These are phyloP conservation scores for Chrysoperla carnea DNA, from an alignment of 1,140 invertebrate species.

Conservation along the genomic window DNA sequence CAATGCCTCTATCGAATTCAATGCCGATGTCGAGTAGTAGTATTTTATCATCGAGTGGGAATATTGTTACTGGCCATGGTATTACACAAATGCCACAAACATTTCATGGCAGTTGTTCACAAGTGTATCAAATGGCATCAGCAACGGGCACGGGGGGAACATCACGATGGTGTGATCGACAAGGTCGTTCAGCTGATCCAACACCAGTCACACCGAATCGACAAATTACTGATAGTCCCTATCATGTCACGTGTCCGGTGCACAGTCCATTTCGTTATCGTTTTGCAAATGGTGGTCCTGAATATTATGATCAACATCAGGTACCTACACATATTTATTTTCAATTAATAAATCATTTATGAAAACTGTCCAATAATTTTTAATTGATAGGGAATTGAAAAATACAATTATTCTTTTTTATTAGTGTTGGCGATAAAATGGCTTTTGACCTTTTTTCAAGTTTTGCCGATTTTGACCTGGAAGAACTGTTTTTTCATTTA, in stretches of 20 bases:
- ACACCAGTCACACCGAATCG: conserved; percentile 12
- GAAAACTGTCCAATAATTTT: neutral
- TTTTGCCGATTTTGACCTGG: too few species aligned
- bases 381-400: too few species aligned
- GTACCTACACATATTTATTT: conserved; percentile 19
- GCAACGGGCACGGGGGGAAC: neutral
- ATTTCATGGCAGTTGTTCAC: neutral
- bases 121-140: neutral
- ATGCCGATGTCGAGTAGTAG: neutral
- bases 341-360: neutral
- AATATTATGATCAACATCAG: conserved; percentile 25
- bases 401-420: too few species aligned
- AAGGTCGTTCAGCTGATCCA: conserved; percentile 19
- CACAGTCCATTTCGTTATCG: conserved; percentile 43
- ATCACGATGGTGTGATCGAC: conserved; percentile 17
- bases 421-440: too few species aligned
- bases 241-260: conserved; percentile 34
- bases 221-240: conserved; percentile 12
- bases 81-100: neutral
- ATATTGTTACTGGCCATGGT: neutral
- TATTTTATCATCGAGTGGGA: neutral
- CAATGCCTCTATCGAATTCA: neutral
- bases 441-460: too few species aligned
- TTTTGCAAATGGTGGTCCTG: conserved; percentile 32
- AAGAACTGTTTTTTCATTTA: too few species aligned